Base-by-base conservation (phyloP, 2,888 invertebrate genomes). In the Pseudococcus longispinus region DNA sequence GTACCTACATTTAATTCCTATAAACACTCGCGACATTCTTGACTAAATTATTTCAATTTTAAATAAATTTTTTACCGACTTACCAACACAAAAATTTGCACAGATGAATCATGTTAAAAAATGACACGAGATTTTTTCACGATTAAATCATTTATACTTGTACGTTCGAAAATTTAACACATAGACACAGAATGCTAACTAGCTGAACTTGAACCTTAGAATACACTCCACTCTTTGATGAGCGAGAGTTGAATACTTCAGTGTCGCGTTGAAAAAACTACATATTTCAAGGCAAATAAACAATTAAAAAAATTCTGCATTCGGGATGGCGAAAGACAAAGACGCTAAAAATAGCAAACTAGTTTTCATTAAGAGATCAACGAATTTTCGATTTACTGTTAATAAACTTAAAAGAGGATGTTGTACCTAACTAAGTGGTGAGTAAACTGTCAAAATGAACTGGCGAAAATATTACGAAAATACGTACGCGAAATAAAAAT, bases 201-300 rank as follows among this genome's bases (percentile, higher is more conserved):
- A 70, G 29, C 29, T 70, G 8, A 70, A 80, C 77, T 42, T 80
- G 37, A 80, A 80, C 42, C 42, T 42, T 20, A 80, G 20, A 42
- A 42, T 80, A 42, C 32, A 37, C 77, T 80, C 20, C 20, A 37
- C 13, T 80, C 20, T 13, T n/a, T 26, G 42, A 80, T 80, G 42
- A 42, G 11, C 11, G 42, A 80, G 9, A 26, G 42, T 80, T 80
- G n/a, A 80, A 80, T 74, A 32, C 77, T 37, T 80, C 77, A n/a
- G n/a, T 80, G 15, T 42, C 20, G 37, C 37, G 26, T 83, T 29
- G 44, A 32, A 83, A n/a, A 32, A 26, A 51, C 51, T 83, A 26
- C 23, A 83, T 15, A 51, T 51, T 83, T 83, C 83, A 83, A 83
- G 83, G 83, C 26, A 32, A 46, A 46, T 51, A 44, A 51, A 80